These are phyloP conservation scores for Lithosia quadra DNA, from an alignment of 2,888 invertebrate species.

Conservation along the genomic window DNA sequence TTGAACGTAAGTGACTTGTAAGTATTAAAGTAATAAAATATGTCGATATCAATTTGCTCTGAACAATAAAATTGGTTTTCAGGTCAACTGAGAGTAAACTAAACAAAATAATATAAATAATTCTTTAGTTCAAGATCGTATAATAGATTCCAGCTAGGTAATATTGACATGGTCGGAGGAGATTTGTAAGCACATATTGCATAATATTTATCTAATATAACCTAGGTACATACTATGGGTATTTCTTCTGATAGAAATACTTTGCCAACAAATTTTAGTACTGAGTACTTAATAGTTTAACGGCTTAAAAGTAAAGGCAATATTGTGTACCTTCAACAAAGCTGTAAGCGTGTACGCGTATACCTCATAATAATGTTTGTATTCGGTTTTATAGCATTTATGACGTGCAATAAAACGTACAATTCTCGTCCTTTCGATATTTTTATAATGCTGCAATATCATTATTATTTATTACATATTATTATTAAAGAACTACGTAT, in stretches of 20 bases:
- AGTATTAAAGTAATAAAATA: constrained; percentile 50
- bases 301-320: too few relatives aligned
- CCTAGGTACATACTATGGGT: not conserved
- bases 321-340: not conserved
- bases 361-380: not conserved
- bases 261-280: not conserved
- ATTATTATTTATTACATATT: constrained; percentile 13
- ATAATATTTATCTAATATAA: too few relatives aligned
- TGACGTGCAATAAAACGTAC: constrained; percentile 10
- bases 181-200: not conserved
- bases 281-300: not conserved
- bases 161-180: not conserved
- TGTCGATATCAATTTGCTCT: constrained; percentile 44
- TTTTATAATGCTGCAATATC: constrained; percentile 5
- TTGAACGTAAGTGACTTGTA: constrained; percentile 40
- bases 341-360: not conserved
- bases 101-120: constrained; percentile 34
- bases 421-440: constrained; percentile 17
- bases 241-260: not conserved
- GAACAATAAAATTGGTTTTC: constrained; percentile 53
- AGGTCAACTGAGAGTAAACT: constrained; percentile 41
- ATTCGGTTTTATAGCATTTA: constrained; percentile 12
- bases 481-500: constrained; percentile 2
- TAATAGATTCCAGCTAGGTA: not conserved
- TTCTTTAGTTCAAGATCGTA: not conserved